Base-by-base conservation (phyloP, 2,888 invertebrate genomes). In the Acrocyrtus sp. region DNA sequence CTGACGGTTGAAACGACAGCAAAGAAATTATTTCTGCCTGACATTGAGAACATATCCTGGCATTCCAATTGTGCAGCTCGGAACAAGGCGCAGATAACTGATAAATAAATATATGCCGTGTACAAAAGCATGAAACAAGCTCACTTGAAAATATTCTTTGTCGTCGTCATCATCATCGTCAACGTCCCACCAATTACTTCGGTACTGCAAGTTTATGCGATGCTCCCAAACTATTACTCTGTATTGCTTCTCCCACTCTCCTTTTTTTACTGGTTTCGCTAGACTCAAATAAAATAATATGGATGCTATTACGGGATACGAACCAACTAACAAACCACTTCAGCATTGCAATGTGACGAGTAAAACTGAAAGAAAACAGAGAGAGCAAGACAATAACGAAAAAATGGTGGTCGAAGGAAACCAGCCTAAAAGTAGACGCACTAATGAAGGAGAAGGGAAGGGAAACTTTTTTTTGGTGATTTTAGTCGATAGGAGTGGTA, bases 261-360 rank as follows among this genome's bases (percentile, higher is more conserved):
- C 34, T 54, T 54, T 27, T 29, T 51, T 24, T 51, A 15, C 43
- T 15, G 15, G 57, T 10, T 4, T n/a, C 4, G 43, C 43, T 45
- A 45, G 45, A 17, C 26, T 45, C 43, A 58, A 58, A 45, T 58
- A 58, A 58, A 58, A 58, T 58, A 58, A 58, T 58, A 58, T 58
- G 45, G 57, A 58, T 45, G 22, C 57, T 45, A 58, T 58, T 58
- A 58, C 45, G 45, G 29, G 43, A 58, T 58, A 45, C 43, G n/a
- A 58, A 27, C 56, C 56, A 24, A 26, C 57, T 58, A 58, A 27
- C 56, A 56, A 56, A 22, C 45, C 21, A 6, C 56, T n/a, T n/a
- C n/a, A n/a, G n/a, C n/a, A n/a, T n/a, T n/a, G n/a, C n/a, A n/a
- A n/a, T n/a, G n/a, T 56, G 26, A 26, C 57, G 24, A 43, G 43